Conservation (phyloP, 2,888 invertebrate genomes). For the Stegophylla sp. region DNA sequence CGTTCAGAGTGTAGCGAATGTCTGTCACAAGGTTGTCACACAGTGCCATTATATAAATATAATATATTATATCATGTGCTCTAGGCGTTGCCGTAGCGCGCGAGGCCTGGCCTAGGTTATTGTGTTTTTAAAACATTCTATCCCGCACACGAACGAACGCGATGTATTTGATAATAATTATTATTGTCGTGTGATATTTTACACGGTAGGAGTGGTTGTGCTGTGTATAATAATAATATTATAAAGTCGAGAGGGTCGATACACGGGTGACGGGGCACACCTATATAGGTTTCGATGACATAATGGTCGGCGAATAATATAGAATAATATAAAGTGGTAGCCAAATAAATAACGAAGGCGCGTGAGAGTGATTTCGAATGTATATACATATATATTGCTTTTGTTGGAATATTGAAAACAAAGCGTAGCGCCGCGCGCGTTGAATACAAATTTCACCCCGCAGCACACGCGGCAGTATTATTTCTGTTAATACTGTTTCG, state of each 20-base stretch:
- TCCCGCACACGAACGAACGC: slow-evolving; percentile 4
- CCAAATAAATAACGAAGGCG: slow-evolving; percentile 35
- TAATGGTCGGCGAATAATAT: no score
- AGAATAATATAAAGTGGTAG: slow-evolving; percentile 37
- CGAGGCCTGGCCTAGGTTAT: slow-evolving; percentile 31
- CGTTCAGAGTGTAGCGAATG: slow-evolving; percentile 9
- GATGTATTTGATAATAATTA: slow-evolving; percentile 3
- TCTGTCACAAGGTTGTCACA: slow-evolving; percentile 50
- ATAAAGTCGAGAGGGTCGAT: slow-evolving; percentile 28
- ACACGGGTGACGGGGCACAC: slow-evolving; percentile 37
- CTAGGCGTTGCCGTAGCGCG: slow-evolving; percentile 42
- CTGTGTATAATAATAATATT: no score
- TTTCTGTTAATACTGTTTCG: slow-evolving; percentile 5
- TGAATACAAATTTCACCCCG: slow-evolving; percentile 34
- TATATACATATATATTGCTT: no score
- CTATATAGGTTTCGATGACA: slow-evolving; percentile 37
- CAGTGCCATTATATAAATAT: neutral
- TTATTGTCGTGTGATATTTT: slow-evolving; percentile 44
- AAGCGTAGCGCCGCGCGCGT: neutral
- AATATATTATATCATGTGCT: neutral
- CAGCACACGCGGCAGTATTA: neutral
- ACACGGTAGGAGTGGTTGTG: slow-evolving; percentile 35
- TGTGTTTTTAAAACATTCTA: slow-evolving; percentile 47
- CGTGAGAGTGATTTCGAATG: slow-evolving; percentile 42
- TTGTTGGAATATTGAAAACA: slow-evolving; percentile 25